These are phyloP conservation scores for Halcyon badia DNA, from an alignment of 2,797 vertebrate genomes.

Conservation along the genomic window DNA sequence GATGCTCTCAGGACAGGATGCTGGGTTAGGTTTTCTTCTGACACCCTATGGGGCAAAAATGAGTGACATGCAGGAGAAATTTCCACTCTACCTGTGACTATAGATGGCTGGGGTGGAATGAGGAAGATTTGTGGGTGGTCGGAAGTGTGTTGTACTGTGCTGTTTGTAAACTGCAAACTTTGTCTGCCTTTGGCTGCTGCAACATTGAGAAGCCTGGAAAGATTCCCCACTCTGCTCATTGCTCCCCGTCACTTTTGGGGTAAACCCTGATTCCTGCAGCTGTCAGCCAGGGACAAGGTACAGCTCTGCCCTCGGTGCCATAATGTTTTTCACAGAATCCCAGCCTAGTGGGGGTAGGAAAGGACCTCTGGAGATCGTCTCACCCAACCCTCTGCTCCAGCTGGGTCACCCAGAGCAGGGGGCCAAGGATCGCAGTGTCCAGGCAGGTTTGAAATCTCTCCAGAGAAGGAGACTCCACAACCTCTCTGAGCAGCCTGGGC, in stretches of 20 bases:
- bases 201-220: background rate
- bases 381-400: background rate
- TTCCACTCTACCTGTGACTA: background rate
- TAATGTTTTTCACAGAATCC: background rate
- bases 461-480: background rate
- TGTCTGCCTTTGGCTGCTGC: background rate
- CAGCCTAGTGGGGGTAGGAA: background rate
- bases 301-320: background rate
- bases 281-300: background rate
- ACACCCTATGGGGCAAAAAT: background rate
- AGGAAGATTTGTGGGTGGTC: background rate
- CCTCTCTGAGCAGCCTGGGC: background rate
- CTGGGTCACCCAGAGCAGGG: background rate
- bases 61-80: background rate
- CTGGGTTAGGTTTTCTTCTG: background rate
- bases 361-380: background rate
- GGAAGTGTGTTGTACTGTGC: fast-evolving
- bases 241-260: fast-evolving
- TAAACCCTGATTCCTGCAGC: background rate
- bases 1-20: background rate
- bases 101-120: background rate
- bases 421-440: background rate
- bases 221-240: background rate
- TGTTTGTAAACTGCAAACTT: background rate
- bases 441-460: background rate